A percentile compares a stretch with the other conserved stretches of the same genome.
Evolutionary conservation across 2,113 vertebrate genomes (phyloP).

Genomic region (Zootoca vivipara): DNA sequence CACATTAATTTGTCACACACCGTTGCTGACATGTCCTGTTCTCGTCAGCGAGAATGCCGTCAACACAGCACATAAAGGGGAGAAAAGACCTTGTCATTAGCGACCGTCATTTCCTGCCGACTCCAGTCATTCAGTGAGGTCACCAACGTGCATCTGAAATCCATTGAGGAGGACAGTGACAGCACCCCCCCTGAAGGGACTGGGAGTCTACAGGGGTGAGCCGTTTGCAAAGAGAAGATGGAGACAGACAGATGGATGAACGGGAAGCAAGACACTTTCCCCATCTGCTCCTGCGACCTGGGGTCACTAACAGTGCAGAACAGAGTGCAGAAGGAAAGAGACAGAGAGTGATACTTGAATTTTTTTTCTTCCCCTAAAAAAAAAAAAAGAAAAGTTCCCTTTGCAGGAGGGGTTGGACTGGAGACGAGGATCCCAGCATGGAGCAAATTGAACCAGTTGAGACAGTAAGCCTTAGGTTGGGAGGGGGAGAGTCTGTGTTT

Average conservation of each 20-base stretch:
- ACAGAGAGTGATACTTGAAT: slow-evolving; percentile 32
- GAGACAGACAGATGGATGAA: slow-evolving; percentile 17
- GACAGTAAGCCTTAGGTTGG: not conserved
- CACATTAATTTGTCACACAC: slow-evolving; percentile 40
- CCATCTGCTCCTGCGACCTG: slow-evolving; percentile 51
- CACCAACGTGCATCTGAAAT: slow-evolving; percentile 45
- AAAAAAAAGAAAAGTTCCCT: slow-evolving; percentile 1
- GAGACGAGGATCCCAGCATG: slow-evolving; percentile 34
- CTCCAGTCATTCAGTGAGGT: slow-evolving; percentile 50
- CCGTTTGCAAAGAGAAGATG: not conserved
- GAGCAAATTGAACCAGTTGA: slow-evolving; percentile 55
- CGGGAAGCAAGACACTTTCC: not conserved
- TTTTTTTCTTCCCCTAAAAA: not conserved
- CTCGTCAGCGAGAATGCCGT: slow-evolving; percentile 52
- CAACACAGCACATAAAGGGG: slow-evolving; percentile 26
- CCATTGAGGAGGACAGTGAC: slow-evolving; percentile 44
- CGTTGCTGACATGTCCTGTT: slow-evolving; percentile 27
- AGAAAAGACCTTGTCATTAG: slow-evolving; percentile 37
- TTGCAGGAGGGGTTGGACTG: not conserved
- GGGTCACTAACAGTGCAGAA: slow-evolving; percentile 55
- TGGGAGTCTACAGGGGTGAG: slow-evolving; percentile 34
- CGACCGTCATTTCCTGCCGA: not conserved
- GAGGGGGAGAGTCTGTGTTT: slow-evolving; percentile 6
- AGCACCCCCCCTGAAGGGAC: slow-evolving; percentile 43
- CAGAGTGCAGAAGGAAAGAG: slow-evolving; percentile 48